Evolutionary conservation across 2,113 vertebrate genomes (phyloP).

Genomic region (Nibea coibor): DNA sequence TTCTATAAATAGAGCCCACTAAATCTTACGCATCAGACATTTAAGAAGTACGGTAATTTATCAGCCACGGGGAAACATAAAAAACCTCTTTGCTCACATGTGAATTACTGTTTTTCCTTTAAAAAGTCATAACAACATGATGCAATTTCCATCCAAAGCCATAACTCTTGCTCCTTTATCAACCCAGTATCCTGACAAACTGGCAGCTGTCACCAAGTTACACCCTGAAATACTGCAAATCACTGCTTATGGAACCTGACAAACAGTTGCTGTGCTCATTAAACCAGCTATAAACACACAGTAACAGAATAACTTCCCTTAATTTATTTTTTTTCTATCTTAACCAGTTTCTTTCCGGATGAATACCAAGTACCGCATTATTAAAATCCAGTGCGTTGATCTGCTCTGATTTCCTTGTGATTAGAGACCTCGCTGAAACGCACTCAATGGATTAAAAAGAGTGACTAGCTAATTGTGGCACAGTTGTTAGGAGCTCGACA

Average conservation of each 20-base stretch:
- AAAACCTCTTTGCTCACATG: neutral
- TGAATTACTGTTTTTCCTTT: constrained; percentile 17
- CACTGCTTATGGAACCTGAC: constrained; percentile 48
- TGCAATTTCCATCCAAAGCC: constrained; percentile 35
- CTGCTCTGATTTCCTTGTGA: neutral
- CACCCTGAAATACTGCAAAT: constrained; percentile 37
- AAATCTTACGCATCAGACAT: neutral
- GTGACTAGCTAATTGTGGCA: neutral
- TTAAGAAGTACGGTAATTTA: constrained; percentile 5
- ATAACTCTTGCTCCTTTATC: constrained; percentile 37
- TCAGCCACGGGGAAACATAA: constrained; percentile 6
- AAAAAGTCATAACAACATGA: constrained; percentile 27
- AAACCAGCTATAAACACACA: constrained; percentile 23
- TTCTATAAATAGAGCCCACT: too few relatives aligned
- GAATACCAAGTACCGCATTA: neutral
- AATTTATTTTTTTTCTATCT: neutral
- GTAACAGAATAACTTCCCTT: neutral
- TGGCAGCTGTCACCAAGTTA: constrained; percentile 44
- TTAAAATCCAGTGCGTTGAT: neutral
- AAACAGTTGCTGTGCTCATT: constrained; percentile 40
- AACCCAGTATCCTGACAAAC: constrained; percentile 33
- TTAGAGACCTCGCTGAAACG: neutral
- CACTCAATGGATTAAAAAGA: constrained; percentile 5
- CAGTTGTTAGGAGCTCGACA: neutral
- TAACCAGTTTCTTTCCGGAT: neutral